These are phyloP conservation scores for Brachypterus glaber DNA, from an alignment of 2,888 invertebrate species.

Conservation along the genomic window DNA sequence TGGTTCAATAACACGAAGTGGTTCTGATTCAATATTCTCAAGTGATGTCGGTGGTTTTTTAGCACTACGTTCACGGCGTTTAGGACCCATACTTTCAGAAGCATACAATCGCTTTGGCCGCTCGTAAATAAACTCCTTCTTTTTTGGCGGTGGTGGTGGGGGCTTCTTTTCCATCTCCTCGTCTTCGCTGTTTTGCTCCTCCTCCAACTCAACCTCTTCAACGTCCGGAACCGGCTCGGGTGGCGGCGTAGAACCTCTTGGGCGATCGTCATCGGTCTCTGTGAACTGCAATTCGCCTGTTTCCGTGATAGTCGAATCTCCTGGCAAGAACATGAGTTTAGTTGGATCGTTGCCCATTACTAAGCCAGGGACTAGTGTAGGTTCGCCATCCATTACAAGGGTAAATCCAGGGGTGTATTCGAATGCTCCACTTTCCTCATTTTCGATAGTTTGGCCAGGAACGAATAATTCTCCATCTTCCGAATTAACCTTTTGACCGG, in stretches of 20 bases:
- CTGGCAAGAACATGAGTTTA: constrained; percentile 39
- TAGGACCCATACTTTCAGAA: constrained; percentile 33
- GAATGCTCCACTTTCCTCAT: constrained; percentile 58
- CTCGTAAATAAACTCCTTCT: constrained; percentile 35
- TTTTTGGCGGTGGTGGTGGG: constrained; percentile 25
- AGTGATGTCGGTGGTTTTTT: constrained; percentile 23
- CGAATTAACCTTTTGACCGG: constrained; percentile 62
- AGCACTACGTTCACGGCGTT: constrained; percentile 32
- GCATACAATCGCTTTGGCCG: constrained; percentile 33
- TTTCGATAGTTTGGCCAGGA: constrained; percentile 67
- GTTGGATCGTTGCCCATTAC: constrained; percentile 55
- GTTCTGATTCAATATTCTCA: constrained; percentile 1
- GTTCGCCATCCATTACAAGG: constrained; percentile 66
- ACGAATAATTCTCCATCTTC: constrained; percentile 45
- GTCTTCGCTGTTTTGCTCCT: constrained; percentile 32
- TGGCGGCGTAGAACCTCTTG: constrained; percentile 23
- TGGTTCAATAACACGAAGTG: not conserved
- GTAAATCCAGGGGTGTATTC: constrained; percentile 72
- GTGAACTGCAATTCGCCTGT: constrained; percentile 37
- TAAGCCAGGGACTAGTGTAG: constrained; percentile 71
- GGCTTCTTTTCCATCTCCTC: constrained; percentile 27
- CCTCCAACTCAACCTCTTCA: constrained; percentile 24
- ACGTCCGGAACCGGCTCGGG: constrained; percentile 24
- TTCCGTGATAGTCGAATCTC: constrained; percentile 37
- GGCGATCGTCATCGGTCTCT: constrained; percentile 42